Evolutionary conservation across 2,113 vertebrate genomes (phyloP).

Genomic region (Antennarius striatus): DNA sequence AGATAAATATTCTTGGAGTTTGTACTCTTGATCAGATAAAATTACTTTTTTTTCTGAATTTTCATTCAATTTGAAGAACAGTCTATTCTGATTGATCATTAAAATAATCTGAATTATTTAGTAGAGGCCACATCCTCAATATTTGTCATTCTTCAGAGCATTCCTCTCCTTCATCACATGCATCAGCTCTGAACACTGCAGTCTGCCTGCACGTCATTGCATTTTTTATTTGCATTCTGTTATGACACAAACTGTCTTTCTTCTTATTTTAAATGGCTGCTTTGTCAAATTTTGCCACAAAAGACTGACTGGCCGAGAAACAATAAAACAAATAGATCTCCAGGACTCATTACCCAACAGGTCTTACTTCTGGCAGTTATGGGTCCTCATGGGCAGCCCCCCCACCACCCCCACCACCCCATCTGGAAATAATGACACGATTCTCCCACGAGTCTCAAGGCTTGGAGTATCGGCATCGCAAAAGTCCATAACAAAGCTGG

Average conservation of each 20-base stretch:
- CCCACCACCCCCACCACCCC: neutral
- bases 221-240: slow-evolving; percentile 7
- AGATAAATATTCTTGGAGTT: too few relatives aligned
- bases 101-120: too few relatives aligned
- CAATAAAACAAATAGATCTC: slow-evolving; percentile 42
- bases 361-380: slow-evolving; percentile 43
- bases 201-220: too few relatives aligned
- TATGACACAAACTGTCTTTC: slow-evolving; percentile 26
- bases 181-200: too few relatives aligned
- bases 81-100: too few relatives aligned
- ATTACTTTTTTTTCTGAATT: too few relatives aligned
- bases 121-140: too few relatives aligned
- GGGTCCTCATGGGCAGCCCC: slow-evolving; percentile 27
- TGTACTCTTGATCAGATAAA: too few relatives aligned
- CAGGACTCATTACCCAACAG: slow-evolving; percentile 46
- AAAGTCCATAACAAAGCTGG: slow-evolving; percentile 59
- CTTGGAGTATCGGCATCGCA: slow-evolving; percentile 51
- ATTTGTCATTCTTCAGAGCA: too few relatives aligned
- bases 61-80: too few relatives aligned
- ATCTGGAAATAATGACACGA: slow-evolving; percentile 59
- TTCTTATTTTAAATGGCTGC: slow-evolving; percentile 19
- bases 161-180: too few relatives aligned
- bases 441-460: slow-evolving; percentile 59
- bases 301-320: slow-evolving; percentile 21
- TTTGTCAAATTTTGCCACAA: slow-evolving; percentile 50